Conservation (phyloP, 1,140 invertebrate genomes). For the Sesamia nonagrioides region DNA sequence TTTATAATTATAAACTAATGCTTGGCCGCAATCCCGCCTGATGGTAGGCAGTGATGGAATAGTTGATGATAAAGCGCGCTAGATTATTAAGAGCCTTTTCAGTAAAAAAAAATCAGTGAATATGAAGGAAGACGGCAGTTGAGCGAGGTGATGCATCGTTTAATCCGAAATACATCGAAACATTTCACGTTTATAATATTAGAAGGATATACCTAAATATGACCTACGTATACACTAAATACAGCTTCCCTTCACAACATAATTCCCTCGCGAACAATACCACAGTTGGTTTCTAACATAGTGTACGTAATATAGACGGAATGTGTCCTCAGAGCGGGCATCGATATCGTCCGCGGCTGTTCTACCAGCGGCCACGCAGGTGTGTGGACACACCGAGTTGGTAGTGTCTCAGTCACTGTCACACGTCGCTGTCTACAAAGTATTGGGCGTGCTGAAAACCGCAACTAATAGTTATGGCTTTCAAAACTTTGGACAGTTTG, state of each 20-base stretch:
- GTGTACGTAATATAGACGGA: not conserved
- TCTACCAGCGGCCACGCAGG: not conserved
- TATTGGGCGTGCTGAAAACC: not conserved
- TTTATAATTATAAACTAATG: no score
- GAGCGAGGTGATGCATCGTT: no score
- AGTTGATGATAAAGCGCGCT: no score
- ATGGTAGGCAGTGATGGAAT: no score
- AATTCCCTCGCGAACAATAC: constrained; percentile 18
- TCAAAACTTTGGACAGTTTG: not conserved
- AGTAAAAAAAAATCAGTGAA: no score
- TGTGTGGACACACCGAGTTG: not conserved
- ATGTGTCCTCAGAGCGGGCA: not conserved
- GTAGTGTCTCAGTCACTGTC: not conserved
- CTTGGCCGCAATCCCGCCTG: no score
- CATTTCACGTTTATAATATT: no score
- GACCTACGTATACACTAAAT: not conserved
- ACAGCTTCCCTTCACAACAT: not conserved
- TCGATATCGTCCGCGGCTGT: not conserved
- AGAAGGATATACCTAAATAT: no score
- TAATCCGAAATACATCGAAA: no score
- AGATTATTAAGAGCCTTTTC: no score
- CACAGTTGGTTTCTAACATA: not conserved
- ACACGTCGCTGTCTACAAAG: not conserved
- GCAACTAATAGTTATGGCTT: not conserved
- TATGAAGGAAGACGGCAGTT: no score